Evolutionary conservation across 2,888 invertebrate genomes (phyloP).

Genomic region (Mesochorus sp.): DNA sequence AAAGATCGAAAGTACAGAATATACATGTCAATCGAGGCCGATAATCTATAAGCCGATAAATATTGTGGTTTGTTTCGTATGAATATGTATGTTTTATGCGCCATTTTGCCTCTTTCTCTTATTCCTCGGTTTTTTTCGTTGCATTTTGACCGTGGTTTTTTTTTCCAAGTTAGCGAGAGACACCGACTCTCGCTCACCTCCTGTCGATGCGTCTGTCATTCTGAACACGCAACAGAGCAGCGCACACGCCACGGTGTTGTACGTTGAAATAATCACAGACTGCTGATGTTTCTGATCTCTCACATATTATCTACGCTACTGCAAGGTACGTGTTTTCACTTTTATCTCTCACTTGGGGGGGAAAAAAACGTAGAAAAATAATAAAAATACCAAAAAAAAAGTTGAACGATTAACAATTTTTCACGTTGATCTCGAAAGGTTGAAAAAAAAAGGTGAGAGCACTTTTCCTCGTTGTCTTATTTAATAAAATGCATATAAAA

Average conservation of each 20-base stretch:
- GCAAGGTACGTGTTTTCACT: neutral
- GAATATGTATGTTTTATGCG: neutral
- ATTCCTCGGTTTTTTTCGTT: constrained; percentile 1
- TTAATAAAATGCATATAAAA: too few species aligned
- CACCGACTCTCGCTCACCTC: constrained; percentile 73
- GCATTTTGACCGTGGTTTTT: neutral
- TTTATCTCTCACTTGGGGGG: neutral
- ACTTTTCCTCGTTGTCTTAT: too few species aligned
- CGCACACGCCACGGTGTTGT: constrained; percentile 75
- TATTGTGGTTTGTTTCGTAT: neutral
- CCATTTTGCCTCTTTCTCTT: neutral
- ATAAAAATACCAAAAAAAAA: too few species aligned
- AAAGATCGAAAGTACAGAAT: too few species aligned
- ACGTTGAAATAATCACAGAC: constrained; percentile 68
- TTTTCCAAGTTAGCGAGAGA: constrained; percentile 21
- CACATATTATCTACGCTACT: neutral
- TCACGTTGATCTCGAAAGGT: too few species aligned
- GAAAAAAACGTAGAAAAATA: neutral
- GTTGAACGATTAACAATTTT: too few species aligned
- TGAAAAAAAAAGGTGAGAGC: too few species aligned
- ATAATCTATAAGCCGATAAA: neutral
- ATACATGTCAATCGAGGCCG: neutral
- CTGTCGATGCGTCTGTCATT: constrained; percentile 79
- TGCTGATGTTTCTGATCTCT: constrained; percentile 45
- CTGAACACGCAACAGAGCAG: constrained; percentile 76